Evolutionary conservation across 1,140 invertebrate genomes (phyloP).

Genomic region (Drosophila teissieri): DNA sequence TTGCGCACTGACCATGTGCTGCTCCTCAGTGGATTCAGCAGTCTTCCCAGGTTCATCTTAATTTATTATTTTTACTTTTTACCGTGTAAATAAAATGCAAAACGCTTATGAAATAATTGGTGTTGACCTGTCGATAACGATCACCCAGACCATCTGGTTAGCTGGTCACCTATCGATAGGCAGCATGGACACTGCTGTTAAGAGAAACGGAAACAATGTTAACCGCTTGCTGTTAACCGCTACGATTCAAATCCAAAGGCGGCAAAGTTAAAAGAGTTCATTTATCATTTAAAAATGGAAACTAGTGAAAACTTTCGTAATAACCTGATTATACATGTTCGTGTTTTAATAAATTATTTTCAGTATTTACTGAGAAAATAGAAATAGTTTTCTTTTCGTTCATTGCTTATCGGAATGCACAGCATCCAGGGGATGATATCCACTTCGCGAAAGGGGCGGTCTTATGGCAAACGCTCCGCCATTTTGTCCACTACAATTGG

Average conservation of each 20-base stretch:
- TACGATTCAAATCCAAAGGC: not conserved
- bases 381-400: not conserved
- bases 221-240: slow-evolving; percentile 1
- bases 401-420: not conserved
- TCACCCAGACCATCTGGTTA: no score
- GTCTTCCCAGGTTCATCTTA: slow-evolving; percentile 57
- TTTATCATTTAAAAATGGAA: no score
- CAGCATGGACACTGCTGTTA: not conserved
- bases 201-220: not conserved
- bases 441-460: slow-evolving; percentile 11
- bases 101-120: slow-evolving; percentile 55
- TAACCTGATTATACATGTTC: no score
- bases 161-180: slow-evolving; percentile 1
- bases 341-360: no score
- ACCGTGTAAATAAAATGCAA: slow-evolving; percentile 8
- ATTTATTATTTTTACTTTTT: slow-evolving; percentile 26
- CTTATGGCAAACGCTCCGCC: slow-evolving; percentile 25
- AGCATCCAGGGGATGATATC: slow-evolving; percentile 30
- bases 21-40: slow-evolving; percentile 51
- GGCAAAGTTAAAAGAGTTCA: not conserved
- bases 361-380: not conserved
- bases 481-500: slow-evolving; percentile 60
- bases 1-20: slow-evolving; percentile 34
- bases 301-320: no score
- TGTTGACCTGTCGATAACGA: no score